A percentile compares a stretch with the other conserved stretches of the same genome.
Evolutionary conservation across 1,140 invertebrate genomes (phyloP).

Genomic region (Drosophila nikananu): DNA sequence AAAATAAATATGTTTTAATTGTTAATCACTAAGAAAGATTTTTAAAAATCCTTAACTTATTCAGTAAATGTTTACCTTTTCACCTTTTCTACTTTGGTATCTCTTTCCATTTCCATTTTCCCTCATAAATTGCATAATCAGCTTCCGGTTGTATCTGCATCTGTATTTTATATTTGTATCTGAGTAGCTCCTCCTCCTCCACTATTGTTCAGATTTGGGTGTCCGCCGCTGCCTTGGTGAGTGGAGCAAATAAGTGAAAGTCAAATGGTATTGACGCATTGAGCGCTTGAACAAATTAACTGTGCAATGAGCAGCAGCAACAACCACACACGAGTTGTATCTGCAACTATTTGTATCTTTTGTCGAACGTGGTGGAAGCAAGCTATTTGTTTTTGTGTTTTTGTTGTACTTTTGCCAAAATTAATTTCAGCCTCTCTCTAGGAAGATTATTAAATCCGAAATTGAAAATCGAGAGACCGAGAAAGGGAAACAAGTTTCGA

Average conservation of each 20-base stretch:
- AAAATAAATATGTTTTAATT: no score
- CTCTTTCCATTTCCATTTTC: neutral
- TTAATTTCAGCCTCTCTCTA: conserved; percentile 48
- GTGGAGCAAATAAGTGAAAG: conserved; percentile 75
- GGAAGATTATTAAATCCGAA: conserved; percentile 53
- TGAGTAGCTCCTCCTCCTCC: conserved; percentile 22
- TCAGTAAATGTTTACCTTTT: no score
- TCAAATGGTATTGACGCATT: conserved; percentile 82
- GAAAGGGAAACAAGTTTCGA: conserved; percentile 56
- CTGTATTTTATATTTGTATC: conserved; percentile 15
- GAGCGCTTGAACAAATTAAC: conserved; percentile 81
- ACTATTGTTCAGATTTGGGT: conserved; percentile 46
- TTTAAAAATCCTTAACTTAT: no score
- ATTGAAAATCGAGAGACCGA: conserved; percentile 37
- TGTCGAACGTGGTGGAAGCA: conserved; percentile 12
- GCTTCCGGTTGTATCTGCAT: conserved; percentile 19
- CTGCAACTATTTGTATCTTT: conserved; percentile 56
- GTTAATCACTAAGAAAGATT: no score
- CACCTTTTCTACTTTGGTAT: neutral
- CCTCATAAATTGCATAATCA: conserved; percentile 23
- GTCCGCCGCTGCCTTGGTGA: conserved; percentile 39
- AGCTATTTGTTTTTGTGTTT: conserved; percentile 46
- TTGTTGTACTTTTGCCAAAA: conserved; percentile 37
- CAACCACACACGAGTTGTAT: conserved; percentile 22
- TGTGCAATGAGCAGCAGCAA: conserved; percentile 70